Evolutionary conservation across 2,797 vertebrate species (phyloP).

Genomic region (Gymnothorax reevesii): DNA sequence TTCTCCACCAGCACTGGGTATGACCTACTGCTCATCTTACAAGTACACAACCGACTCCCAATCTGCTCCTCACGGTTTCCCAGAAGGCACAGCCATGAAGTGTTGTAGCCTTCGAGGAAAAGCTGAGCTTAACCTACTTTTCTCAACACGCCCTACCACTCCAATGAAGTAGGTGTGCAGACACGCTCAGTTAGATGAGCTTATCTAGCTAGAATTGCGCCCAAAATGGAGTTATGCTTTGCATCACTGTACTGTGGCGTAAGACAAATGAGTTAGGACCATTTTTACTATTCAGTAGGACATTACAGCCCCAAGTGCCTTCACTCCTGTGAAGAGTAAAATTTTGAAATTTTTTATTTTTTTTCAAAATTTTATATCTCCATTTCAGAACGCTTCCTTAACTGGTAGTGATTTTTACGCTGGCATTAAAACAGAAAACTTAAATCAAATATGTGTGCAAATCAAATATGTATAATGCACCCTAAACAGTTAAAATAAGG

Average conservation of each 20-base stretch:
- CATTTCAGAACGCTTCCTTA: no score
- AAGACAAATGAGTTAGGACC: neutral
- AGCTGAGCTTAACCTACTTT: neutral
- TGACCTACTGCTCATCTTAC: neutral
- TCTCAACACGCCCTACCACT: neutral
- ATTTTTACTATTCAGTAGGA: neutral
- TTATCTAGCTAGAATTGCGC: neutral
- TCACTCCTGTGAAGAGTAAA: no score
- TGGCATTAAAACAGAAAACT: no score
- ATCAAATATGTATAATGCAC: no score
- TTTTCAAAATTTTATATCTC: no score
- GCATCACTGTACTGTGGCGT: neutral
- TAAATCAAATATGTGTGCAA: no score
- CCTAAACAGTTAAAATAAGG: neutral
- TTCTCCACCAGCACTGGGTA: neutral
- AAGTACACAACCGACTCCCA: neutral
- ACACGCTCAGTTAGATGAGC: neutral
- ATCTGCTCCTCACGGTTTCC: neutral
- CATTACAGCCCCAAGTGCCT: neutral
- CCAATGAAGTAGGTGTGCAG: neutral
- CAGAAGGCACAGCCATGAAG: neutral
- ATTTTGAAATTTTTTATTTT: no score
- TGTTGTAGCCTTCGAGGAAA: constrained; percentile 10
- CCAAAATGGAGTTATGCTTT: neutral
- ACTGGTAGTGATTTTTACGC: no score